Evolutionary conservation across 1,140 invertebrate species (phyloP), one percentile per base, ranked within the genome.

Genomic region (Neotoxoptera formosana): DNA sequence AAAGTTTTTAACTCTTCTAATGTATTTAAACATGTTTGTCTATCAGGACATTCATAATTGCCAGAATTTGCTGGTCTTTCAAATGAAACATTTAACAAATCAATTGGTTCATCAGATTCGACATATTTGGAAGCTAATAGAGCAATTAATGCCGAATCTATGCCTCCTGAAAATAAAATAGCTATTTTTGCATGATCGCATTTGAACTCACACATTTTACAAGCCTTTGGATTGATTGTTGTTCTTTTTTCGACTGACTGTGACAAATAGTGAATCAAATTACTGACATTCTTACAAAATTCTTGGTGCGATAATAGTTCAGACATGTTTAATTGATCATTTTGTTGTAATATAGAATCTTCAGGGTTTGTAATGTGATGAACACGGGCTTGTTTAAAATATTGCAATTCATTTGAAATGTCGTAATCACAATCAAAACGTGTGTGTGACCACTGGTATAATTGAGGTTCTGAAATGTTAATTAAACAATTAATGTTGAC

Each of bases 61-160:
- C 94, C 84, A 21, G n/a, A 90, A 83, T 36, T 60, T 41, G 14
- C 7, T 81, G 86, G 86, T 90, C 89, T 96, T 95, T 97, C 96
- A 96, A 99, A 99, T n/a, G 98, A 98, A 51, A 99, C 98, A 96
- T 99, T 99, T 36, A 99, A 96, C n/a, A 99, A 96, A 95, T 99
- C 99, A 94, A 99, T 98, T 60, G 97, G 96, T 95, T 98, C 97
- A 76, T 96, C 94, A 94, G 94, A 94, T 8, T 97, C 95, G 45
- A 98, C 95, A 96, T 96, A 97, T 96, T 97, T 96, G 95, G 99
- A 96, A 36, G 97, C 96, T 48, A 99, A 95, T 56, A 97, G 96
- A 56, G 99, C 97, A 94, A 99, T 95, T 94, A 99, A 96, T 48
- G 98, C 97, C 86, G 99, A 99, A 96, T 99, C 99, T 25, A 99